These are phyloP conservation scores for Saimiri boliviensis DNA, from an alignment of 2,113 vertebrate species.

Conservation along the genomic window DNA sequence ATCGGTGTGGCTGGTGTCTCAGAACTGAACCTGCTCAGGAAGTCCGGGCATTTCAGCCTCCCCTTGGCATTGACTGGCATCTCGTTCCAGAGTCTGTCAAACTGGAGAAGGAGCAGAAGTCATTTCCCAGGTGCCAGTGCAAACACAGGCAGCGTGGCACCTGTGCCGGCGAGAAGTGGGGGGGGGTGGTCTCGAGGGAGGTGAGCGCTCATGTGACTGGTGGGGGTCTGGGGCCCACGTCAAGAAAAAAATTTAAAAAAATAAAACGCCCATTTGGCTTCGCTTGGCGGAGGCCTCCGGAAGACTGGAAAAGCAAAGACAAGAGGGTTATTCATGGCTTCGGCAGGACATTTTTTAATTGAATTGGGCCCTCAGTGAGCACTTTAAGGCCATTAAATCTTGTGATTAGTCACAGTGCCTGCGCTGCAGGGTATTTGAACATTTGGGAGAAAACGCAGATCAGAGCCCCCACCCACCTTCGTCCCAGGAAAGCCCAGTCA, in stretches of 20 bases:
- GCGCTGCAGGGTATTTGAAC: conserved; percentile 39
- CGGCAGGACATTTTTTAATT: conserved; percentile 73
- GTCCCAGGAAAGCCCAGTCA: not conserved
- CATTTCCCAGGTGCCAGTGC: not conserved
- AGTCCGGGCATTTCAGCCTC: conserved; percentile 78
- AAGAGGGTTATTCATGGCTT: conserved; percentile 48
- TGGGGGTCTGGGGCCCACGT: not conserved
- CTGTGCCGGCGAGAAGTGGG: fast-evolving
- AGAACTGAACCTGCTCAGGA: conserved; percentile 79
- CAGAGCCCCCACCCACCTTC: not conserved
- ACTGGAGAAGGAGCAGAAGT: conserved; percentile 73
- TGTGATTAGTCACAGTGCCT: conserved; percentile 67
- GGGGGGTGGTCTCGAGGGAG: fast-evolving
- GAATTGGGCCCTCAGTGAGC: conserved; percentile 71
- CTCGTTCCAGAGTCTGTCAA: conserved; percentile 84
- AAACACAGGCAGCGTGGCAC: fast-evolving
- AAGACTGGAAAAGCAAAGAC: conserved; percentile 35
- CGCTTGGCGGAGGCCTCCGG: not conserved
- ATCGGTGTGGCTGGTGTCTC: not conserved
- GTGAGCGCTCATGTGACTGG: fast-evolving
- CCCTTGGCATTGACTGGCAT: conserved; percentile 78
- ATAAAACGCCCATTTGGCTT: not conserved
- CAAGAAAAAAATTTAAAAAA: not conserved
- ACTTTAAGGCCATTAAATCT: conserved; percentile 66
- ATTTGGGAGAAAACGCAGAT: conserved; percentile 59